Evolutionary conservation across 2,113 vertebrate species (phyloP), one percentile per base, ranked within the genome.

Genomic region (Atractosteus spatula): DNA sequence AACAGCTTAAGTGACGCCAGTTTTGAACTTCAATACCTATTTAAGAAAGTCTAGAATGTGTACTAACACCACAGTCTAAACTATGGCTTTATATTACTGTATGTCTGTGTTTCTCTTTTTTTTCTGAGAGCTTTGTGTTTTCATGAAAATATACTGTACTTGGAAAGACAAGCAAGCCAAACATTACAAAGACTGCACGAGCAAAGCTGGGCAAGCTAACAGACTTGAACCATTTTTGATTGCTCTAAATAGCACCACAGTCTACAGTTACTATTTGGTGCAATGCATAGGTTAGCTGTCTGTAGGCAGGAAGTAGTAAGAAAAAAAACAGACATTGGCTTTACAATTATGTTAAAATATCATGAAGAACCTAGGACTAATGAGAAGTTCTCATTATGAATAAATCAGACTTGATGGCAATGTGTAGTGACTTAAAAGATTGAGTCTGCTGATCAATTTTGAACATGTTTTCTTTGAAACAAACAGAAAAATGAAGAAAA

Each of bases 281-380:
- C 44, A 70, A 67, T 62, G 76, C 73, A 78, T 74, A 55, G 78
- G 75, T 69, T 75, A 54, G 56, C 65, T 64, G 67, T 75, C 47
- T 62, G 7, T 41, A 62, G 59, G 41, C 10, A 4, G 17, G 62
- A 65, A 65, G 41, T 65, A 41, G 7, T 3, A 3, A 65, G 62
- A 29, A 41, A 2, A 11, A 41, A 29, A 65, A 3, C 62, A 65
- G 62, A 65, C 29, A 29, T 29, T 62, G 5, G 59, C 17, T 51
- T 51, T 51, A 29, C 29, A 29, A 29, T 29, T 29, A 29, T 29
- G 29, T 29, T 29, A 29, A 29, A 29, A 29, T 29, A 29, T 29
- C 29, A 29, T 2, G 29, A 29, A 29, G 29, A 29, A 29, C 29
- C 29, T 29, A 29, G 29, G 2, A 29, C 29, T 29, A 29, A 29